Evolutionary conservation across 2,888 invertebrate species (phyloP).

Genomic region (Oscheius sp.): DNA sequence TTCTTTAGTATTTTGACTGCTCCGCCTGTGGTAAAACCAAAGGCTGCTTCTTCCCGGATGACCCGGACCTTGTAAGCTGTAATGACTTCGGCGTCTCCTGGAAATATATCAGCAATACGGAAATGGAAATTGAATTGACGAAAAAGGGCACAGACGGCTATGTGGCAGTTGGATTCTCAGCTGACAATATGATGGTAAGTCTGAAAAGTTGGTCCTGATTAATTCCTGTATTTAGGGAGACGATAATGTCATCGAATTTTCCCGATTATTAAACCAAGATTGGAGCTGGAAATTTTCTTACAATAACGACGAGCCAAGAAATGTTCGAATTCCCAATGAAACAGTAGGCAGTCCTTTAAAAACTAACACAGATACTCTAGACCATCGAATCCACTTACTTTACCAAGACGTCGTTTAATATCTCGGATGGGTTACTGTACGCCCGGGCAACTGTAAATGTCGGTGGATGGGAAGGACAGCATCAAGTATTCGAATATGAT

Average conservation of each 20-base stretch:
- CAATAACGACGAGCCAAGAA: conserved; percentile 36
- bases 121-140: conserved; percentile 21
- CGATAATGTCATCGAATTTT: conserved; percentile 51
- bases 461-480: conserved; percentile 33
- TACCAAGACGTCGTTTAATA: conserved; percentile 21
- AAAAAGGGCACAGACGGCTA: conserved; percentile 31
- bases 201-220: too few species aligned
- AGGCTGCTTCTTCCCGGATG: conserved; percentile 49
- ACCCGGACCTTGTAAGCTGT: neutral
- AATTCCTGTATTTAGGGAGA: conserved; percentile 29
- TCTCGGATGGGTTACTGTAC: conserved; percentile 42
- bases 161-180: conserved; percentile 46
- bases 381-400: conserved; percentile 7
- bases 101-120: conserved; percentile 2
- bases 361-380: neutral
- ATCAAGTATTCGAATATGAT: conserved; percentile 17
- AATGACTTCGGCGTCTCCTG: conserved; percentile 10
- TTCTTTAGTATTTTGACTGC: conserved; percentile 41
- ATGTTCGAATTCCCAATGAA: conserved; percentile 43
- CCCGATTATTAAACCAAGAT: conserved; percentile 35
- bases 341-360: neutral
- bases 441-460: conserved; percentile 45
- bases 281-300: conserved; percentile 51
- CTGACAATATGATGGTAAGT: conserved; percentile 37
- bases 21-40: conserved; percentile 50